phyloP scores from a whole-genome alignment of 2,888 invertebrate species.

The Syrphus vitripennis region DNA sequence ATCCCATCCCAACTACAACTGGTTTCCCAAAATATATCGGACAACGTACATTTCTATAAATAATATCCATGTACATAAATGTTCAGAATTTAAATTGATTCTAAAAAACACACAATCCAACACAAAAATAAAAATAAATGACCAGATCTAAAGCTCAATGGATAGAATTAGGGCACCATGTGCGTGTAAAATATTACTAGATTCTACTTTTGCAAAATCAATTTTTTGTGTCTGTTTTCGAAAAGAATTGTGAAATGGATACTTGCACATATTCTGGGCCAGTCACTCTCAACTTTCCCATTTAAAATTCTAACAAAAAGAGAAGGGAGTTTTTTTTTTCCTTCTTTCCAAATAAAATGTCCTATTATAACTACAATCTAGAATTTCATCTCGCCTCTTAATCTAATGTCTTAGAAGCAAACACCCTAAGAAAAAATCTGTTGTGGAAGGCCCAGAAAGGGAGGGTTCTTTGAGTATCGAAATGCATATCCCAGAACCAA shows the following conservation, averaged over 20 bases:
- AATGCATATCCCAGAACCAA: background rate
- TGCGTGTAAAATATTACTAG: background rate
- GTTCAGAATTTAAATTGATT: slow-evolving; percentile 1
- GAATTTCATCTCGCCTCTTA: background rate
- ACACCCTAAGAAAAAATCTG: background rate
- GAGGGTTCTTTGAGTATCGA: background rate
- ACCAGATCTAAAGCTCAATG: background rate
- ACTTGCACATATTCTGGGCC: background rate
- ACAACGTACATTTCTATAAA: background rate
- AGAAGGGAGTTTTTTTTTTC: background rate
- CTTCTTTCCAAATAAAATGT: background rate
- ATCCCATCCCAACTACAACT: background rate
- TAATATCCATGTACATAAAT: background rate
- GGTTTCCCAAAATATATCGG: background rate
- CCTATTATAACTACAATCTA: background rate
- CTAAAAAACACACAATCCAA: background rate
- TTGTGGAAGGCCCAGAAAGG: background rate
- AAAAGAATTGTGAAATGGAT: background rate
- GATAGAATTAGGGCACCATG: background rate
- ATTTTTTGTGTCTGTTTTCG: background rate
- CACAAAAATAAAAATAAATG: background rate
- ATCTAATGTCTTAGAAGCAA: background rate
- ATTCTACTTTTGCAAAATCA: background rate
- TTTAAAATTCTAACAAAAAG: background rate
- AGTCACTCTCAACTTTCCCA: background rate